These are phyloP conservation scores for Hypothenemus hampei DNA, from an alignment of 1,140 invertebrate genomes.

Conservation along the genomic window DNA sequence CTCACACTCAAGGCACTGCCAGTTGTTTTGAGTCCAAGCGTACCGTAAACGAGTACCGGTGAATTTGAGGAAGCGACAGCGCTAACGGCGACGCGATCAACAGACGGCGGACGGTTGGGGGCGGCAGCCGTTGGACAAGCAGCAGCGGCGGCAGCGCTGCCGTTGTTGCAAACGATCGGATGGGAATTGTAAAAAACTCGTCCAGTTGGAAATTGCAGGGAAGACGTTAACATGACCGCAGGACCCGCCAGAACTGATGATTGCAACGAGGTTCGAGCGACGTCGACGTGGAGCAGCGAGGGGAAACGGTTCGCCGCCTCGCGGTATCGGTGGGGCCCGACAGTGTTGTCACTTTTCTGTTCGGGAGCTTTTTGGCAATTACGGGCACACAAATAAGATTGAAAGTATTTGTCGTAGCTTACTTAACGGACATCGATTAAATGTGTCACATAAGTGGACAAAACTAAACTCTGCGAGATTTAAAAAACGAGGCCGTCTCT, in stretches of 20 bases:
- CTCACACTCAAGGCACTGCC: too few species aligned
- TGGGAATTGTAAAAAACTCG: constrained; percentile 20
- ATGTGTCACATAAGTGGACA: too few species aligned
- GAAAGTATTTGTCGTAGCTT: too few species aligned
- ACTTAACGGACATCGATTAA: too few species aligned
- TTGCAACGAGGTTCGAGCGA: constrained; percentile 20
- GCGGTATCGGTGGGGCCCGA: constrained; percentile 21
- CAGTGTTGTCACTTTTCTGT: constrained; percentile 19
- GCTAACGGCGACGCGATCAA: constrained; percentile 13
- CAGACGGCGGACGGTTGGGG: constrained; percentile 14
- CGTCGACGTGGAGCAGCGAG: constrained; percentile 13
- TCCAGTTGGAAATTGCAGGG: constrained; percentile 29
- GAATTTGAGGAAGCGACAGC: constrained; percentile 27
- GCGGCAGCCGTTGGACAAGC: constrained; percentile 1
- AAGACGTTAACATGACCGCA: constrained; percentile 44
- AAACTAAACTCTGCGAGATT: too few species aligned
- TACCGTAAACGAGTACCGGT: constrained; percentile 35
- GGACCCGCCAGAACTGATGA: constrained; percentile 40
- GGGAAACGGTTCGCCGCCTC: constrained; percentile 9
- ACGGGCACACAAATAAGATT: background rate
- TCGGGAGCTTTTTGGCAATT: constrained; percentile 5
- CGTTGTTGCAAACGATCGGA: constrained; percentile 18
- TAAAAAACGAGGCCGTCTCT: too few species aligned
- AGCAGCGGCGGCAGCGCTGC: background rate
- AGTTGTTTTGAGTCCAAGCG: constrained; percentile 12